Percentiles rank a stretch among this genome's conserved stretches.
These are phyloP conservation scores for Hyperoplus lanceolatus DNA, from an alignment of 2,797 vertebrate genomes.

Conservation along the genomic window DNA sequence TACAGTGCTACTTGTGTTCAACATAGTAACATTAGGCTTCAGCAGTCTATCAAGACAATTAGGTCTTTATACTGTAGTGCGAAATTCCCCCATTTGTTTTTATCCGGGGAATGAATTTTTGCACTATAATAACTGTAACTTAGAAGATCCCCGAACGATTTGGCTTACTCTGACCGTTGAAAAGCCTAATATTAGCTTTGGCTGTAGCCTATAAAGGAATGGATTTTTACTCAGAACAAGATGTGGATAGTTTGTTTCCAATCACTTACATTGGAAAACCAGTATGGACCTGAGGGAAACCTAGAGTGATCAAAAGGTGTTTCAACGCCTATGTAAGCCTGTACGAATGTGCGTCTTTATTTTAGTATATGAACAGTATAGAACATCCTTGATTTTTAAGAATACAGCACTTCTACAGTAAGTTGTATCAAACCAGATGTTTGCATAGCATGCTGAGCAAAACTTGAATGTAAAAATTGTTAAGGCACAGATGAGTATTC, in stretches of 20 bases:
- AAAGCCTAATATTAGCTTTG: background rate
- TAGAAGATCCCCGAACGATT: background rate
- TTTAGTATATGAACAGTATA: background rate
- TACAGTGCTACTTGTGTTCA: background rate
- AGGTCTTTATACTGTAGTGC: background rate
- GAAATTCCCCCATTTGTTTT: background rate
- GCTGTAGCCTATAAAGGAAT: background rate
- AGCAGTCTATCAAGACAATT: background rate
- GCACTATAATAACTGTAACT: background rate
- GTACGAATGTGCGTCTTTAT: background rate
- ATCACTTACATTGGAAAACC: background rate
- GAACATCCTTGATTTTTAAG: too few relatives aligned
- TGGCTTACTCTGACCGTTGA: background rate
- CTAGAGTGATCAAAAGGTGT: background rate
- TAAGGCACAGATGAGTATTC: background rate
- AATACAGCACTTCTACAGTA: background rate
- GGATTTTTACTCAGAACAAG: background rate
- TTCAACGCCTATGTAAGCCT: background rate
- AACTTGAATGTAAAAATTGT: background rate
- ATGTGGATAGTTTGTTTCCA: background rate
- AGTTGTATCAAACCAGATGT: conserved; percentile 22
- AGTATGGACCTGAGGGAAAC: background rate
- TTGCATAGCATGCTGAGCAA: conserved; percentile 4
- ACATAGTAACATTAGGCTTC: background rate
- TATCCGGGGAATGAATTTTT: background rate